Base-by-base conservation (phyloP, 2,888 invertebrate species). In the Eilema sororculum region DNA sequence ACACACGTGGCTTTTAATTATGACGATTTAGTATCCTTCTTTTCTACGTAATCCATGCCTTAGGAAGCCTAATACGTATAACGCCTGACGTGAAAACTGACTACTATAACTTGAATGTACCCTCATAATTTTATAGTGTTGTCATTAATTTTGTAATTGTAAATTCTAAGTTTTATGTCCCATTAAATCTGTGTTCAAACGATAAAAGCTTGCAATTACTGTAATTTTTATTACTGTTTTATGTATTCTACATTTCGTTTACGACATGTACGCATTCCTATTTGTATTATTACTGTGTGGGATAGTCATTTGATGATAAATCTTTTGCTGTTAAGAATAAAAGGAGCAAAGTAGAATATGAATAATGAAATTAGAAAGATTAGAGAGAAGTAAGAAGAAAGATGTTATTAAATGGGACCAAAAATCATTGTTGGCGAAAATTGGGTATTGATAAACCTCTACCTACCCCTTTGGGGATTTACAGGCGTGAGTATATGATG, bases 201-300 rank as follows among this genome's bases (percentile, higher is more conserved):
- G 66, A 41, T 66, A 61, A 59, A 57, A 57, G 24, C 33, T 57
- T 46, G 67, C 72, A 65, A 78, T 70, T 78, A 80, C 65, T 70
- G 63, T 25, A 64, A 70, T 71, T 72, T 72, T 80, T 66, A 78
- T 67, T 25, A 61, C 67, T 56, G 64, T 46, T 68, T 75, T 75
- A 78, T 66, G 73, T 57, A 28, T 58, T 65, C 20, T 37, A 57
- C 66, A 73, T 61, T 67, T 52, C 33, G 60, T 65, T 60, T 46
- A 65, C 33, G 67, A 65, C 28, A 65, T 30, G 59, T 76, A 46
- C 65, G n/a, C 61, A 69, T 25, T 65, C 9, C 58, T 30, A 28
- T 69, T 69, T 69, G 9, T 61, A 61, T 56, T 60, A 41, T 56
- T 59, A 60, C 28, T 37, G 62, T 28, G 59, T 30, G 46, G 33